Conservation (phyloP, 2,888 invertebrate species). For the Nephrocerus scutellatus region DNA sequence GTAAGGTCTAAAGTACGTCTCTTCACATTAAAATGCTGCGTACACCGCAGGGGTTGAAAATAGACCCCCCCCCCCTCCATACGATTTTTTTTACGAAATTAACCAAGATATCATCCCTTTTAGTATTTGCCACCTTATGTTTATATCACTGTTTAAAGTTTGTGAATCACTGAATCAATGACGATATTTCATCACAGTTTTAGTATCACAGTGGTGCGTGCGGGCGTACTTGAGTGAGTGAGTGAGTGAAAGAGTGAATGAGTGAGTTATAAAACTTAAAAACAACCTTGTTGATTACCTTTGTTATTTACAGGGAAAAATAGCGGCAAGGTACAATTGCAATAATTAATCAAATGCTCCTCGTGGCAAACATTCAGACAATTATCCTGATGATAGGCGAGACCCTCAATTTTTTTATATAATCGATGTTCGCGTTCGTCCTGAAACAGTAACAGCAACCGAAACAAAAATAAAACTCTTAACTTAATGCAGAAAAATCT, state of each 20-base stretch:
- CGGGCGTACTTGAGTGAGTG: background rate
- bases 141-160: no score
- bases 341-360: constrained; percentile 31
- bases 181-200: no score
- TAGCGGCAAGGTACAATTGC: constrained; percentile 39
- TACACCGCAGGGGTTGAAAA: no score
- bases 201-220: background rate
- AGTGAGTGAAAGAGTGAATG: background rate
- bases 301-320: constrained; percentile 30
- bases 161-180: no score
- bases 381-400: constrained; percentile 29
- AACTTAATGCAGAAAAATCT: constrained; percentile 1
- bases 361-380: constrained; percentile 42
- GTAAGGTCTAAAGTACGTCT: no score
- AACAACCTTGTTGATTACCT: constrained; percentile 24
- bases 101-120: no score
- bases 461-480: background rate
- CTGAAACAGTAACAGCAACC: background rate
- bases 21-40: no score
- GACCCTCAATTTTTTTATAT: constrained; percentile 22
- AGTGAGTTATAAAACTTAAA: background rate
- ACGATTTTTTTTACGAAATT: no score
- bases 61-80: no score
- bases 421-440: constrained; percentile 25
- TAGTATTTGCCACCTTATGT: no score